These are phyloP conservation scores for Capitella teleta DNA, from an alignment of 1,140 invertebrate genomes.

Conservation along the genomic window DNA sequence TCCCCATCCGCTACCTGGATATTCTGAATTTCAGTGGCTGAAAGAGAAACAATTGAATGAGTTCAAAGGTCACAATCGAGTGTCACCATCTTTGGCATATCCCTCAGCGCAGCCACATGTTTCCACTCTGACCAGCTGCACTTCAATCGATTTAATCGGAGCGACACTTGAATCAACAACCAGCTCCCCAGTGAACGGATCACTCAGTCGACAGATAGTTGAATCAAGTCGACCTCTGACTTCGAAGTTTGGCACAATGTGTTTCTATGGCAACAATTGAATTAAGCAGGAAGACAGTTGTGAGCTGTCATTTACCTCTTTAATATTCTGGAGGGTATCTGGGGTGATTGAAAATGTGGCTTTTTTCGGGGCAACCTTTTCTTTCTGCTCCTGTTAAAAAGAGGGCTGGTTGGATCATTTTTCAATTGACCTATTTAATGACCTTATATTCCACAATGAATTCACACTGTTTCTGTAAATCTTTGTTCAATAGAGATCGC, in stretches of 20 bases:
- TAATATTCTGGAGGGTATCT: constrained; percentile 60
- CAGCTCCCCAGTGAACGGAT: constrained; percentile 81
- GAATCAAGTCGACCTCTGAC: constrained; percentile 73
- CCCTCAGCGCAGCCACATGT: constrained; percentile 92
- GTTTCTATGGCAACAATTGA: constrained; percentile 38
- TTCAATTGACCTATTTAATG: too few species aligned
- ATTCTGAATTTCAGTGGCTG: constrained; percentile 94
- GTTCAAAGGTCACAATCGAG: background rate
- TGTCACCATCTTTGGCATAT: constrained; percentile 79
- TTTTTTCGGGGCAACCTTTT: constrained; percentile 45
- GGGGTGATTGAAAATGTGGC: constrained; percentile 73
- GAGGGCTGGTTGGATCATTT: background rate
- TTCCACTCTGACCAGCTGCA: constrained; percentile 88
- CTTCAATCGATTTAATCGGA: constrained; percentile 81
- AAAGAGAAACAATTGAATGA: constrained; percentile 15
- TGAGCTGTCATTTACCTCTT: too few species aligned
- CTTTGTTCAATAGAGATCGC: constrained; percentile 78
- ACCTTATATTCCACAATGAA: constrained; percentile 82
- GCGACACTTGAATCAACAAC: constrained; percentile 62
- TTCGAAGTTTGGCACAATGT: constrained; percentile 66
- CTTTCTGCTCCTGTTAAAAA: constrained; percentile 26
- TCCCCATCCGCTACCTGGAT: constrained; percentile 94
- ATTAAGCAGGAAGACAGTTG: too few species aligned
- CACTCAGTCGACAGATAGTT: constrained; percentile 65
- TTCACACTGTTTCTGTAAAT: constrained; percentile 64